Base-by-base conservation (phyloP, 1,140 invertebrate species). In the Antheraea pernyi region DNA sequence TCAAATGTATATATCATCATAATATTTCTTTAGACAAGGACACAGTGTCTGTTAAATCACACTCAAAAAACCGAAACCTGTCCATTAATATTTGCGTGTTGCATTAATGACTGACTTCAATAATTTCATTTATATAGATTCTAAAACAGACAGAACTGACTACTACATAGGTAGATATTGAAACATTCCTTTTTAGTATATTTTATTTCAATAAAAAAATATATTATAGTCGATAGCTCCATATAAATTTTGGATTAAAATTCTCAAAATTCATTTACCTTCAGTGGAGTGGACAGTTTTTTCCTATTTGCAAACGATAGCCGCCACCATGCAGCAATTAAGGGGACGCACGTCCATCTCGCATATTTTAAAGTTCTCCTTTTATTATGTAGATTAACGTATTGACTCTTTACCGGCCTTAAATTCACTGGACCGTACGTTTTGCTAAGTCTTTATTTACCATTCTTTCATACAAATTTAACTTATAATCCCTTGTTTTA, bases 241-340 rank as follows among this genome's bases (percentile, higher is more conserved):
- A 85, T 22, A 30, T 60, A 19, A 74, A 76, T 73, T 68, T 79
- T 30, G 4, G 61, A 80, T 75, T 59, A 79, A 84, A 82, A 85
- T 84, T 88, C 80, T 82, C 78, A 80, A 85, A 85, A 84, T 78
- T 77, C 82, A 83, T 83, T 84, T 78, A 77, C 65, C 74, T 69
- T 71, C 83, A 84, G 86, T 89, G 80, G 84, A 89, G 79, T 88
- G 87, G 85, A 86, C 84, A 81, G 81, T 87, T 88, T 90, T 89
- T 89, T 90, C 82, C 78, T 81, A 81, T 88, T 87, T 77, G 89
- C 87, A 88, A 91, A 88, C 85, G 86, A 90, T 91, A 87, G 84
- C 82, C 77, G 72, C 77, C 77, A 74, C 77, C 86, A 81, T 77
- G 75, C 75, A 79, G 81, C 82, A 91, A 90, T 91, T 88, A 88